Base-by-base conservation (phyloP, 2,113 vertebrate species). In the Podarcis cretensis region DNA sequence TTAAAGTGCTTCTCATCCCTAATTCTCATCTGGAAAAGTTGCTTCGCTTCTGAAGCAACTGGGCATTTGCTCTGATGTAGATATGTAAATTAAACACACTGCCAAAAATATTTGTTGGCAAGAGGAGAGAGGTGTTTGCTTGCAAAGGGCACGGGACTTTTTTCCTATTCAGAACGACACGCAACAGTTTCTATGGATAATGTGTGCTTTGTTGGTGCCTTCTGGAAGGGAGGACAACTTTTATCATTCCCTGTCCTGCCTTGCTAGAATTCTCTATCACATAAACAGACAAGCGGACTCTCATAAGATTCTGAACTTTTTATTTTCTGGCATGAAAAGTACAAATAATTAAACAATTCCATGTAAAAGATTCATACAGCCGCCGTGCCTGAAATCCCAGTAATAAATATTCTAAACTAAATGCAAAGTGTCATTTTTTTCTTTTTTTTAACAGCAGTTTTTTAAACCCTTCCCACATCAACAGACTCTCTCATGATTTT, bases 331-430 rank as follows among this genome's bases (percentile, higher is more conserved):
- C 98, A 98, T 98, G 98, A 98, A 98, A 98, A 98, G 98, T 98
- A 98, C 98, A 98, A 98, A 98, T 98, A 98, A 98, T 98, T 98
- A 98, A 98, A 98, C 98, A 98, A 98, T 98, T 98, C 98, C 98
- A 98, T 98, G 98, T 98, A 98, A 98, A 98, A 98, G 98, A 98
- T 95, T 94, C 97, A 98, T 98, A 98, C 98, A 97, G 96, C 98
- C 97, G 97, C 98, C 95, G 95, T 98, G 98, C 97, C 97, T 98
- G 98, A 98, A 97, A 98, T 98, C 98, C 97, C 97, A 97, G 98
- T 98, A 98, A 98, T 98, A 98, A 98, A 98, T 89, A 89, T 73
- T 89, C 81, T 98, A 98, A 98, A 98, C 97, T 97, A 98, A 98
- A 98, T 97, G 97, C 97, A 97, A 98, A 97, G 96, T 98, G 97